Evolutionary conservation across 2,797 vertebrate genomes (phyloP), one percentile per base, ranked within the genome.

Genomic region (Gadopsis marmoratus): DNA sequence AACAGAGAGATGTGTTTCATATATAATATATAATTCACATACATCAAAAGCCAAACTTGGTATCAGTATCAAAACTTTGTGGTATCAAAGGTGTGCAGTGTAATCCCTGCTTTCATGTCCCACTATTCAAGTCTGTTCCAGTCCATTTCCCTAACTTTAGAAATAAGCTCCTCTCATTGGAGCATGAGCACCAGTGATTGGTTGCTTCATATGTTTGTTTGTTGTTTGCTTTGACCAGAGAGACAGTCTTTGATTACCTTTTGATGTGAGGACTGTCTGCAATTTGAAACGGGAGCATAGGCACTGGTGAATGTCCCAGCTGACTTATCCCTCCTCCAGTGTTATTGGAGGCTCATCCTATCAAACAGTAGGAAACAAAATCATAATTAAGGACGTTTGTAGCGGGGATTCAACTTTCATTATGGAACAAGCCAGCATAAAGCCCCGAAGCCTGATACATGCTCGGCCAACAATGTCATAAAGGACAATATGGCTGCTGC

Each of bases 341-440:
- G 79, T 90, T 91, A 94, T 91, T 93, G 91, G 79, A 86, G 85
- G 81, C 85, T 92, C 88, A 82, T 92, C 87, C 91, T 87, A 91
- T 93, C 90, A 91, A 91, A 90, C 87, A 83, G 83, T 48, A n/a
- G 82, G 85, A 91, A 89, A 91, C 89, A 91, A 91, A 92, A 88
- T 93, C 81, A 89, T 91, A 94, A 94, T 94, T 93, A 94, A 92
- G 83, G 89, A 89, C 86, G 86, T 92, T 93, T 90, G 92, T 93
- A 79, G 86, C 72, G 92, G 93, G 92, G 90, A 94, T 94, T 92
- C 84, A 83, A 91, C 87, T 92, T 91, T 91, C 90, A 93, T 92
- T 92, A 92, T 65, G 75, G 63, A 68, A 47, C 80, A 80, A 86
- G 89, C 79, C 73, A 79, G 80, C 86, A 86, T 86, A 92, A 93